phyloP scores from a whole-genome alignment of 2,797 vertebrate species.

The Ptychobarbus kaznakovi region DNA sequence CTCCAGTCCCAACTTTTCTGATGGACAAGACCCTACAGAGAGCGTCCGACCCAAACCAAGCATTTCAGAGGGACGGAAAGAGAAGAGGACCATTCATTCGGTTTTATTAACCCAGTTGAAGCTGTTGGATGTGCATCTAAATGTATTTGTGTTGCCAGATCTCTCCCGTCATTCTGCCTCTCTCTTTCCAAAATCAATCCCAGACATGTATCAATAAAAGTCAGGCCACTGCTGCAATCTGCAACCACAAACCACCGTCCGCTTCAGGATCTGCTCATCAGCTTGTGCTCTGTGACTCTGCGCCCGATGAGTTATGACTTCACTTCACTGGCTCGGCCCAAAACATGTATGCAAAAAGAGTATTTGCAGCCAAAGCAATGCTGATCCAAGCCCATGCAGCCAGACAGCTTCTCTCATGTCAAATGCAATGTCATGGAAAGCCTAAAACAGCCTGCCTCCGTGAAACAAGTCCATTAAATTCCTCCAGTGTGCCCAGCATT shows the following conservation, averaged over 20 bases:
- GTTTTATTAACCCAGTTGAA: conserved; percentile 66
- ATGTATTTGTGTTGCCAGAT: conserved; percentile 36
- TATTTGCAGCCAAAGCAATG: neutral
- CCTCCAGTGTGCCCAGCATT: neutral
- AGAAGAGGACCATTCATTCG: conserved; percentile 62
- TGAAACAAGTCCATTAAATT: neutral
- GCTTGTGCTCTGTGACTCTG: neutral
- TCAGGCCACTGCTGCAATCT: conserved; percentile 28
- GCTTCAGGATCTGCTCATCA: conserved; percentile 29
- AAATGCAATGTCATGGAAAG: conserved; percentile 27
- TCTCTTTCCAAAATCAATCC: conserved; percentile 32
- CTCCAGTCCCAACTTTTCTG: conserved; percentile 50
- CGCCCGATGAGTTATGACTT: neutral
- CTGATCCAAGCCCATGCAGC: neutral
- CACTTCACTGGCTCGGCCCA: neutral
- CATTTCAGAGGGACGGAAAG: conserved; percentile 36
- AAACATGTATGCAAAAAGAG: neutral
- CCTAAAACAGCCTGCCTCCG: neutral
- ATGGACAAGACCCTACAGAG: conserved; percentile 75
- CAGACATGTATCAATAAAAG: conserved; percentile 54
- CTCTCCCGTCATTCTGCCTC: neutral
- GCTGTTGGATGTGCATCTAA: conserved; percentile 48
- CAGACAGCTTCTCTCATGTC: neutral
- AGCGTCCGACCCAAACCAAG: conserved; percentile 67
- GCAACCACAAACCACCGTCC: conserved; percentile 5